These are phyloP conservation scores for Cyanoramphus novaezelandiae DNA, from an alignment of 2,113 vertebrate genomes.

Conservation along the genomic window DNA sequence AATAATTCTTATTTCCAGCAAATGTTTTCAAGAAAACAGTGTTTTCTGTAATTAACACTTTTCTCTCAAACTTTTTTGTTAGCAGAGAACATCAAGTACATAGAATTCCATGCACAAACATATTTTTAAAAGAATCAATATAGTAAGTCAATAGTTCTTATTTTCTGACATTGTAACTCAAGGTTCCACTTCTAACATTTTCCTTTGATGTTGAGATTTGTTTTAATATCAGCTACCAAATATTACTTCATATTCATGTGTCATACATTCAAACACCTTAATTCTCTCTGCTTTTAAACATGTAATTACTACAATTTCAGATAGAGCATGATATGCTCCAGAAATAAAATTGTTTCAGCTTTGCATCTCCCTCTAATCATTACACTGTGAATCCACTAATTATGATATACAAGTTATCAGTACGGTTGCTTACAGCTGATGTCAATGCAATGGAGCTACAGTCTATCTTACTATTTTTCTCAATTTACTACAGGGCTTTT, in stretches of 20 bases:
- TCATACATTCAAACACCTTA: neutral
- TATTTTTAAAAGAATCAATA: neutral
- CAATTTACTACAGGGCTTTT: rapidly evolving
- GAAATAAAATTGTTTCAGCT: neutral
- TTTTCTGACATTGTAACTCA: neutral
- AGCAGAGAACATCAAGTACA: neutral
- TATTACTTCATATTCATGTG: neutral
- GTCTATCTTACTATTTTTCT: neutral
- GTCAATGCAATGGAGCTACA: neutral
- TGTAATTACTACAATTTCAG: neutral
- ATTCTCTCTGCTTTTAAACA: neutral
- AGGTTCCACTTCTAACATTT: neutral
- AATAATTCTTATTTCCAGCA: neutral
- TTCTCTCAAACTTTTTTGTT: neutral
- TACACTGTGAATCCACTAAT: neutral
- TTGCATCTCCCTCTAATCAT: neutral
- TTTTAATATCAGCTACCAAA: neutral
- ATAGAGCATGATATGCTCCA: neutral
- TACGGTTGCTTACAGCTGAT: neutral
- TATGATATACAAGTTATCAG: neutral
- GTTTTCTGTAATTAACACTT: neutral
- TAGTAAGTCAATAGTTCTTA: neutral
- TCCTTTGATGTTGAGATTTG: neutral
- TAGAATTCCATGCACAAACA: neutral
- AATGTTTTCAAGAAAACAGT: neutral